Conservation (phyloP, 2,888 invertebrate species). For the Sialis fuliginosa region DNA sequence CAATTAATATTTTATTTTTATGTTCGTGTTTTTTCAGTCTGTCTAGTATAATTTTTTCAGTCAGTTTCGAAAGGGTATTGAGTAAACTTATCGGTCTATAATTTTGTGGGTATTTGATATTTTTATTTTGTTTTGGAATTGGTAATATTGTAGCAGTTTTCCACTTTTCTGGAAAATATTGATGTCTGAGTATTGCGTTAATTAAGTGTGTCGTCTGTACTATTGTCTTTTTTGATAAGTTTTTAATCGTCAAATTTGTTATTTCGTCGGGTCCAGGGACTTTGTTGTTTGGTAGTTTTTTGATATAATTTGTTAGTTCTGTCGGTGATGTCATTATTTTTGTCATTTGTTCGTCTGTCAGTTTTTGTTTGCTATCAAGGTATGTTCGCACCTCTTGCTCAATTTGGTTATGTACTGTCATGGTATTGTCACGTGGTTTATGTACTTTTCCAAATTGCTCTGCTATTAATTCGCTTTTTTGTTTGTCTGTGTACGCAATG, state of each 20-base stretch:
- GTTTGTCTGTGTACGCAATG: neutral
- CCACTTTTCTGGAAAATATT: conserved; percentile 11
- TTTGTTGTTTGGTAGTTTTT: conserved; percentile 8
- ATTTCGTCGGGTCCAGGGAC: conserved; percentile 10
- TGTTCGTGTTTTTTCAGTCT: conserved; percentile 5
- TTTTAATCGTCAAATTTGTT: conserved; percentile 10
- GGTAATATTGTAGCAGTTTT: conserved; percentile 11
- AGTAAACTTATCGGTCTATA: conserved; percentile 13
- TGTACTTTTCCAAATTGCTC: neutral
- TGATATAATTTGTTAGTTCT: conserved; percentile 8
- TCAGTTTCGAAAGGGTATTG: conserved; percentile 9
- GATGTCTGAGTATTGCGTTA: conserved; percentile 8
- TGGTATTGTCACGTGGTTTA: neutral
- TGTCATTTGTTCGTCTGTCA: no score
- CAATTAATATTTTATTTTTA: no score
- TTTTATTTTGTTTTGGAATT: conserved; percentile 11
- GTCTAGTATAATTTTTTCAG: conserved; percentile 11
- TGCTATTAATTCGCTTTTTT: neutral
- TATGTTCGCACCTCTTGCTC: no score
- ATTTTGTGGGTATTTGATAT: conserved; percentile 7
- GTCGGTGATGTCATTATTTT: conserved; percentile 5
- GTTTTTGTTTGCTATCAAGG: no score
- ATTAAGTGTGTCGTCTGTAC: conserved; percentile 10
- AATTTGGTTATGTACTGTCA: no score
- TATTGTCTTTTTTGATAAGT: conserved; percentile 10